Conservation (phyloP, 2,113 vertebrate species). For the Corythornis vintsioides region DNA sequence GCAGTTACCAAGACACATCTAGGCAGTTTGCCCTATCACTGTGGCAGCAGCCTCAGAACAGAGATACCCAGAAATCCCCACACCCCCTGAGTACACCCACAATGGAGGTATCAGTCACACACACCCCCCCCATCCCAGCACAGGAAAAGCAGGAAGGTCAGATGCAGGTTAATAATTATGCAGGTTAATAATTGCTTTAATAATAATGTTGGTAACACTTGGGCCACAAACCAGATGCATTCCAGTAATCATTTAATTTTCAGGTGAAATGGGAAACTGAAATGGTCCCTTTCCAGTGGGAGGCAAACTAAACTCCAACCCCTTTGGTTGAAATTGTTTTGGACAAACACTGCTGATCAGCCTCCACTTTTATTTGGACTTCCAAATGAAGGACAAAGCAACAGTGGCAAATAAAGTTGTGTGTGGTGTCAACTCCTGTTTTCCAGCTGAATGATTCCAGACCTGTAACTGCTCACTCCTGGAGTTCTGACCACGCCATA, state of each 20-base stretch:
- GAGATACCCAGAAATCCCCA: not conserved
- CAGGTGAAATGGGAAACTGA: not conserved
- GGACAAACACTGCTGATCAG: not conserved
- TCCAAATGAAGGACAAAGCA: not conserved
- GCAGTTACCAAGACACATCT: not conserved
- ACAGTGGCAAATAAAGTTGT: not conserved
- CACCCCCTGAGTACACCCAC: not conserved
- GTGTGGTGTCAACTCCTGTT: not conserved
- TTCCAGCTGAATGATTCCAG: not conserved
- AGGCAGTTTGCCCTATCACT: slow-evolving; percentile 4
- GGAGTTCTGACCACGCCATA: not conserved
- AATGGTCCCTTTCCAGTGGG: not conserved
- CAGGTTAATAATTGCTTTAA: not conserved
- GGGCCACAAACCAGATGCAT: not conserved
- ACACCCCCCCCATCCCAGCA: accelerated
- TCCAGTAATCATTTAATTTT: not conserved
- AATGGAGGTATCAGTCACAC: not conserved
- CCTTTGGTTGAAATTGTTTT: not conserved
- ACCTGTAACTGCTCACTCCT: not conserved
- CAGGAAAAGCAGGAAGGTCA: not conserved
- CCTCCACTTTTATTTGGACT: not conserved
- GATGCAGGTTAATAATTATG: not conserved
- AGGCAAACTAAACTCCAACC: not conserved
- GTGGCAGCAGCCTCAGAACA: not conserved
- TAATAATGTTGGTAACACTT: not conserved